Evolutionary conservation across 2,113 vertebrate genomes (phyloP).

Genomic region (Pangasianodon gigas): DNA sequence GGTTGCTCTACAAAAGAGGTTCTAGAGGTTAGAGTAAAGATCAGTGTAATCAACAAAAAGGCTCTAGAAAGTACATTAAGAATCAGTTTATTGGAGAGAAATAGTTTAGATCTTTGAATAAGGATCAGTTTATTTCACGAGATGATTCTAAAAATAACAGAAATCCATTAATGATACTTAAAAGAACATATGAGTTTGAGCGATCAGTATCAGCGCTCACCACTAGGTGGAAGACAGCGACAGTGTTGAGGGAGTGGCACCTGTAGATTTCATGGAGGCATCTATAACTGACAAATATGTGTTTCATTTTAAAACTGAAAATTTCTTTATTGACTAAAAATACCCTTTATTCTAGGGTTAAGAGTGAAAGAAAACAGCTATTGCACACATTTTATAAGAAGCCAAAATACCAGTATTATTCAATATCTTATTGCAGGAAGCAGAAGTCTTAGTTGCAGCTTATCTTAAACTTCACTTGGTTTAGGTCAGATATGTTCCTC

Average conservation of each 20-base stretch:
- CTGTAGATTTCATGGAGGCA: background rate
- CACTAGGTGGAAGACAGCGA: conserved; percentile 62
- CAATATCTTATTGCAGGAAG: background rate
- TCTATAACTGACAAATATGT: background rate
- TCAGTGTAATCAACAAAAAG: background rate
- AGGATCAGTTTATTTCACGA: background rate
- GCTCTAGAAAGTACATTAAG: background rate
- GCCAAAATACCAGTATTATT: background rate
- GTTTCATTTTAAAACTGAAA: background rate
- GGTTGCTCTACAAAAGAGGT: background rate
- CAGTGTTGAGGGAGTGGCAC: background rate
- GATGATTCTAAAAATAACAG: background rate
- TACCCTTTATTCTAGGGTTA: background rate
- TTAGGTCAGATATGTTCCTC: background rate
- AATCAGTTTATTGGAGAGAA: background rate
- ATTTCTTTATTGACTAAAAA: background rate
- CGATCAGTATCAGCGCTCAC: conserved; percentile 52
- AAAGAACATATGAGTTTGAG: background rate
- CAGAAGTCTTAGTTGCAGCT: background rate
- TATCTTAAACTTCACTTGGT: background rate
- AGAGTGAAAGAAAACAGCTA: background rate
- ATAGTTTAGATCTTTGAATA: background rate
- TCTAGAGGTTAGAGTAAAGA: background rate
- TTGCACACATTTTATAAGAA: background rate
- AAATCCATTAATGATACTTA: background rate